Conservation (phyloP, 2,888 invertebrate species). For the Flexamia atlantica region DNA sequence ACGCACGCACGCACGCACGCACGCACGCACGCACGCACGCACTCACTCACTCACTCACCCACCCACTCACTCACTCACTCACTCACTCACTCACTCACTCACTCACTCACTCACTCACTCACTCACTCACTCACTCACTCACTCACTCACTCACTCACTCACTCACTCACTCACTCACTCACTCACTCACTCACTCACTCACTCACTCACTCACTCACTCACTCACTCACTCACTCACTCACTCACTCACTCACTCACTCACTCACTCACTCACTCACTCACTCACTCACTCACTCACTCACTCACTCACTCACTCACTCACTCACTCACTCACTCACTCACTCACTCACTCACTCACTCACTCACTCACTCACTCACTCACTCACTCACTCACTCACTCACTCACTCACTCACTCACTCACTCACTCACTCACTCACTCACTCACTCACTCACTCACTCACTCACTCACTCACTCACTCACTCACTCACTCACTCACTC, state of each 20-base stretch:
- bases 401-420: conserved; percentile 47
- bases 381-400: conserved; percentile 44
- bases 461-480: conserved; percentile 1
- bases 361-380: conserved; percentile 8
- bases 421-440: not conserved
- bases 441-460: conserved; percentile 32
- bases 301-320: conserved; percentile 49
- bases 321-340: conserved; percentile 48
- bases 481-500: conserved; percentile 18
- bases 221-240: conserved; percentile 53
- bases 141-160: conserved; percentile 32
- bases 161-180: conserved; percentile 32
- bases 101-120: conserved; percentile 35
- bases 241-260: conserved; percentile 51
- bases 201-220: conserved; percentile 53
- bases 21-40: conserved; percentile 31
- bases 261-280: conserved; percentile 40
- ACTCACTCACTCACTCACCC: too few relatives aligned
- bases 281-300: conserved; percentile 36
- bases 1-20: conserved; percentile 26
- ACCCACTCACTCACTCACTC: conserved; percentile 26
- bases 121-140: conserved; percentile 38
- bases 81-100: conserved; percentile 38
- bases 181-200: conserved; percentile 18
- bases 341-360: conserved; percentile 11